A percentile compares a stretch with the other conserved stretches of the same genome.
Evolutionary conservation across 2,113 vertebrate genomes (phyloP).

Genomic region (Heteronetta atricapilla): DNA sequence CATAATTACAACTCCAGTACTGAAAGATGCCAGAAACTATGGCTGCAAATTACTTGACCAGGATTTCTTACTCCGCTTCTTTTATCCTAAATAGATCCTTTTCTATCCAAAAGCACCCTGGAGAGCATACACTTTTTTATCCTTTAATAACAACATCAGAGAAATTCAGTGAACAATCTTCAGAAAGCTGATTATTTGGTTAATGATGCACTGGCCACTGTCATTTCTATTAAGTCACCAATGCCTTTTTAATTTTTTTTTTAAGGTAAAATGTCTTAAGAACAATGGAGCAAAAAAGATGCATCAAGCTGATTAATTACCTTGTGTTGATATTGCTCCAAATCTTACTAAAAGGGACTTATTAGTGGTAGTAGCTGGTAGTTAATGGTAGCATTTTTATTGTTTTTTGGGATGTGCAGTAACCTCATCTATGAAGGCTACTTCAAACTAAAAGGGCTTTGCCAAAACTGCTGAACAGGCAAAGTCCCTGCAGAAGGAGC

Average conservation of each 20-base stretch:
- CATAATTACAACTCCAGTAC: background rate
- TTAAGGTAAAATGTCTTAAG: background rate
- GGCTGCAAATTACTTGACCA: slow-evolving; percentile 21
- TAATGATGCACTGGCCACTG: background rate
- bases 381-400: background rate
- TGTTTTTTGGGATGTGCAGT: background rate
- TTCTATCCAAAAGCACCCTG: background rate
- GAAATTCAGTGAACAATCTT: background rate
- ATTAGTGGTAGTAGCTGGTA: background rate
- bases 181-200: background rate
- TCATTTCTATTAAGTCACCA: background rate
- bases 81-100: background rate
- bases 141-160: background rate
- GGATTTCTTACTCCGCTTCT: background rate
- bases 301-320: background rate
- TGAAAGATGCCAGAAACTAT: background rate
- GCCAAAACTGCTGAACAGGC: slow-evolving; percentile 10
- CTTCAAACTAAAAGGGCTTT: background rate
- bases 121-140: background rate
- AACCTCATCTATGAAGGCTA: background rate
- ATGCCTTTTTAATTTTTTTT: background rate
- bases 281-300: background rate
- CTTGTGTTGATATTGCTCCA: background rate
- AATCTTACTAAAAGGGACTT: background rate
- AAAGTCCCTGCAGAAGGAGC: background rate